A percentile compares a stretch with the other conserved stretches of the same genome.
phyloP scores from a whole-genome alignment of 30 jellyfish, hydroid and myxozoan genomes.

The Cassiopea xamachana region DNA sequence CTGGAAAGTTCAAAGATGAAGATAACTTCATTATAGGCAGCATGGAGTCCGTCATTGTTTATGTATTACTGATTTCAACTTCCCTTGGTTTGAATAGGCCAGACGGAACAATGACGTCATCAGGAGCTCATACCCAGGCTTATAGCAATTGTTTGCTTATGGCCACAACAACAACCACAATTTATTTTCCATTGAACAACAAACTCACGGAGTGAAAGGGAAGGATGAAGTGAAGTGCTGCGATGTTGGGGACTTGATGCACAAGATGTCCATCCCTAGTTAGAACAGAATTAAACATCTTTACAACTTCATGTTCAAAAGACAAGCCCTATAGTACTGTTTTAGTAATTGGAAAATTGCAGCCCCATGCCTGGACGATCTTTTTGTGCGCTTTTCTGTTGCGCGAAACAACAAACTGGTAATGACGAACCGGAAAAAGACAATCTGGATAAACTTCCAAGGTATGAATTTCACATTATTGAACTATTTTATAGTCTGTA shows the following conservation, averaged over 20 bases:
- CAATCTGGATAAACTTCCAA: conserved; percentile 42
- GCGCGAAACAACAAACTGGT: conserved; percentile 11
- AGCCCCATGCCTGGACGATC: conserved; percentile 14
- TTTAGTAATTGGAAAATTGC: background rate
- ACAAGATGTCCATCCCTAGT: background rate
- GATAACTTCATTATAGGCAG: background rate
- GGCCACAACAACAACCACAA: conserved; percentile 14
- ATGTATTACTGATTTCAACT: background rate
- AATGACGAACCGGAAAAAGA: conserved; percentile 37
- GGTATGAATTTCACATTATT: background rate
- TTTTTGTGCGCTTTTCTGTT: conserved; percentile 23
- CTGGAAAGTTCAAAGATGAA: background rate
- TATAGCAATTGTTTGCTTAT: background rate
- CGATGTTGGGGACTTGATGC: background rate
- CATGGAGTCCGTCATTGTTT: background rate
- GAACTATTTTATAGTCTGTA: too few species aligned
- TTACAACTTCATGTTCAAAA: background rate
- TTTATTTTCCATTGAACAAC: background rate
- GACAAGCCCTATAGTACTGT: background rate
- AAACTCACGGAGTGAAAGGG: background rate
- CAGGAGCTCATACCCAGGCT: conserved; percentile 6
- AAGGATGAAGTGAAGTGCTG: background rate
- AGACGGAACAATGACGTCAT: background rate
- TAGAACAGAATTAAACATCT: background rate
- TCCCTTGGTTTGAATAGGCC: background rate